A percentile compares a stretch with the other conserved stretches of the same genome.
phyloP scores from a whole-genome alignment of 2,888 invertebrate genomes.

The Drosophila meridionalis region DNA sequence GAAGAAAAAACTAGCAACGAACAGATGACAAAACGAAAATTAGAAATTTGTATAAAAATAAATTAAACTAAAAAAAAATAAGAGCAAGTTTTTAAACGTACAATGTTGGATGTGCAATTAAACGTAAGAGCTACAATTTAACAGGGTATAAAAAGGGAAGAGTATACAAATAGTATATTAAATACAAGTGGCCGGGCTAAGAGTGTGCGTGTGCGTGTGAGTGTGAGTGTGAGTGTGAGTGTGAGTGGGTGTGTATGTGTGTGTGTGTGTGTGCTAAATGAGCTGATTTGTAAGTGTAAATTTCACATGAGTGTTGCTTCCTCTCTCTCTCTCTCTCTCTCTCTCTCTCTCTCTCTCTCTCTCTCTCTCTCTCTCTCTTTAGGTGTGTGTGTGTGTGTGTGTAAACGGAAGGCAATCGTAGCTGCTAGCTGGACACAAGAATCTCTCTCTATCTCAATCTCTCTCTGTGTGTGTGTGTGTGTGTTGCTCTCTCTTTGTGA shows the following conservation, averaged over 20 bases:
- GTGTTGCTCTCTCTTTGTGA: background rate
- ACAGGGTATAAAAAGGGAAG: conserved; percentile 14
- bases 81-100: conserved; percentile 2
- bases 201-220: conserved; percentile 5
- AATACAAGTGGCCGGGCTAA: conserved; percentile 29
- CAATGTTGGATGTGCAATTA: background rate
- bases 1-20: conserved; percentile 20
- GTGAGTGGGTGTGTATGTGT: background rate
- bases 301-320: background rate
- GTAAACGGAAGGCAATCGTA: conserved; percentile 26
- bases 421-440: conserved; percentile 21
- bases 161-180: conserved; percentile 21
- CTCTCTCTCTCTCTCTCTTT: background rate
- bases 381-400: background rate
- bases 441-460: conserved; percentile 4
- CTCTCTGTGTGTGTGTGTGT: background rate
- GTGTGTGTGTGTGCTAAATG: background rate
- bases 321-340: background rate
- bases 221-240: background rate
- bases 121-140: conserved; percentile 11
- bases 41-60: background rate
- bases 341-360: background rate
- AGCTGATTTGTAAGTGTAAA: conserved; percentile 3
- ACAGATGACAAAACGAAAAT: conserved; percentile 1
- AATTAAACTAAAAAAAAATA: conserved; percentile 9